phyloP scores from a whole-genome alignment of 2,888 invertebrate genomes.

The Eulithis testata region DNA sequence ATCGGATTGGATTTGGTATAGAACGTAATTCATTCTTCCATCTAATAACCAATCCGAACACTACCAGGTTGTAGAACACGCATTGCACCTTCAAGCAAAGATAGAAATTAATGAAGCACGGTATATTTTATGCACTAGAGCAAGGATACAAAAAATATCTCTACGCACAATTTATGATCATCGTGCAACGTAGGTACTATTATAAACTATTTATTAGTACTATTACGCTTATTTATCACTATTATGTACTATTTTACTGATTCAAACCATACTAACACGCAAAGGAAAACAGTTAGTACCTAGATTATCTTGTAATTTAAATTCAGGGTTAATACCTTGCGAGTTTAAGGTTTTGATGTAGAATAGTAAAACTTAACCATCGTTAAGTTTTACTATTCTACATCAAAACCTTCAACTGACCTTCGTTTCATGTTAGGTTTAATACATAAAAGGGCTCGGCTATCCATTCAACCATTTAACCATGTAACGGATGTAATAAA shows the following conservation, averaged over 20 bases:
- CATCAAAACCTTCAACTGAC: constrained; percentile 1
- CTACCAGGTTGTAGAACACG: too few relatives aligned
- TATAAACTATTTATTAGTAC: too few relatives aligned
- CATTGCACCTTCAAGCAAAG: too few relatives aligned
- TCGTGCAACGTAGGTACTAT: too few relatives aligned
- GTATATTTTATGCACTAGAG: not conserved
- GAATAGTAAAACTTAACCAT: too few relatives aligned
- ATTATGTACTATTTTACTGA: not conserved
- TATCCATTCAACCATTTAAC: constrained; percentile 10
- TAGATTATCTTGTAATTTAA: constrained; percentile 35
- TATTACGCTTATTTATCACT: too few relatives aligned
- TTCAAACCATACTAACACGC: constrained; percentile 14
- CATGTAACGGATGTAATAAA: constrained; percentile 11
- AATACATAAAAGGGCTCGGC: constrained; percentile 12
- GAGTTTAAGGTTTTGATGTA: constrained; percentile 16
- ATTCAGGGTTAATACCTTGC: constrained; percentile 36
- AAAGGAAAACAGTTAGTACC: constrained; percentile 32
- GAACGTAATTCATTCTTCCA: too few relatives aligned
- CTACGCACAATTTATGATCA: too few relatives aligned
- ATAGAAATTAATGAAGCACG: too few relatives aligned
- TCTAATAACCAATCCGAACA: too few relatives aligned
- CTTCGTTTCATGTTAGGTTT: constrained; percentile 15
- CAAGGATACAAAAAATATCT: too few relatives aligned
- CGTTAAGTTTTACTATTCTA: constrained; percentile 24
- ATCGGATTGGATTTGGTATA: too few relatives aligned